A percentile compares a stretch with the other conserved stretches of the same genome.
Evolutionary conservation across 2,113 vertebrate species (phyloP).

Genomic region (Panurus biarmicus): DNA sequence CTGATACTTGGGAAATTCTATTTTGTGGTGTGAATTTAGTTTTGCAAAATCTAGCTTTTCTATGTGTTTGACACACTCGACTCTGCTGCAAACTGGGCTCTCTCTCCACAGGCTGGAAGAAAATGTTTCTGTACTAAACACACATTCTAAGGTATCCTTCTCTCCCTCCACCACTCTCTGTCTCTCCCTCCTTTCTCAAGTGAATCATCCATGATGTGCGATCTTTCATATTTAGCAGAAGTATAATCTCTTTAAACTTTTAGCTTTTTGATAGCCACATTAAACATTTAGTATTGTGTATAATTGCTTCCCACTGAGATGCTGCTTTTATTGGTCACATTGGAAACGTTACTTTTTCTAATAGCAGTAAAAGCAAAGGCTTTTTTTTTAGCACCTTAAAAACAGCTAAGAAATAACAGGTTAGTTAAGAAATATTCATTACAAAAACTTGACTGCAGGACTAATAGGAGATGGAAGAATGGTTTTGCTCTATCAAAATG

Average conservation of each 20-base stretch:
- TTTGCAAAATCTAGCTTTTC: not conserved
- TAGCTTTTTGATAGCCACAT: constrained; percentile 20
- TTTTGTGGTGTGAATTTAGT: not conserved
- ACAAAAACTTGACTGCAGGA: constrained; percentile 84
- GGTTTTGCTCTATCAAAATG: constrained; percentile 93
- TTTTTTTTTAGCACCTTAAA: constrained; percentile 40
- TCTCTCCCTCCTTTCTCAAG: constrained; percentile 8
- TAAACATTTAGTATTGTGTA: constrained; percentile 30
- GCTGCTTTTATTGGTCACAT: constrained; percentile 12
- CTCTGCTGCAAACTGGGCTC: constrained; percentile 18
- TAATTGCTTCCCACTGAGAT: constrained; percentile 48
- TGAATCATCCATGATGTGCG: not conserved
- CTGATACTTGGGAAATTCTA: not conserved
- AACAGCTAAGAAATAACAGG: constrained; percentile 65
- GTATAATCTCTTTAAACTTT: constrained; percentile 51
- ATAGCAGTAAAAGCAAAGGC: constrained; percentile 34
- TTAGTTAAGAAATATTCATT: constrained; percentile 77
- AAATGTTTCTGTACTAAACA: not conserved
- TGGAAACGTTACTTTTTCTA: constrained; percentile 20
- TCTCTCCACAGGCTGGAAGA: not conserved
- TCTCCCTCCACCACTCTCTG: not conserved
- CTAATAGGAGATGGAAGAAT: constrained; percentile 89
- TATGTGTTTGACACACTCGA: not conserved
- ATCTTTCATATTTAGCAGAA: constrained; percentile 50
- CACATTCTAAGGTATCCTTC: not conserved